Conservation (phyloP, 2,113 vertebrate species). For the Cephalopterus ornatus region DNA sequence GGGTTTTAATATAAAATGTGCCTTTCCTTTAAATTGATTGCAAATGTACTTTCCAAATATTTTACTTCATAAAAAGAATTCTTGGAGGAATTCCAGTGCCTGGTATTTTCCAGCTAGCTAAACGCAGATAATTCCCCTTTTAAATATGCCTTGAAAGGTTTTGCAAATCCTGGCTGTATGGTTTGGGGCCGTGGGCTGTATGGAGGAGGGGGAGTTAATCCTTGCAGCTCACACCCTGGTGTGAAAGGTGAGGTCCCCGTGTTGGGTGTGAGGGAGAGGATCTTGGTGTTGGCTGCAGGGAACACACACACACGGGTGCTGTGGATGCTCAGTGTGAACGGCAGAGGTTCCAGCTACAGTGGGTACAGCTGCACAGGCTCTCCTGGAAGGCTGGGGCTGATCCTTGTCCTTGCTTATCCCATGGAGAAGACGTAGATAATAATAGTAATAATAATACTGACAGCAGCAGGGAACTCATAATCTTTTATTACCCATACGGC, state of each 20-base stretch:
- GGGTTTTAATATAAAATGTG: slow-evolving; percentile 55
- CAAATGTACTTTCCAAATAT: slow-evolving; percentile 67
- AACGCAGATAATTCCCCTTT: slow-evolving; percentile 39
- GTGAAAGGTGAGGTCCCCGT: not conserved
- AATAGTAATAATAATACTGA: fast-evolving
- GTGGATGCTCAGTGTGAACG: fast-evolving
- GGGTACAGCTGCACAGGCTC: fast-evolving
- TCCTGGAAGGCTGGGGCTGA: not conserved
- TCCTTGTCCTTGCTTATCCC: not conserved
- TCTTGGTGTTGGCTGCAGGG: not conserved
- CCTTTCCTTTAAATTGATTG: slow-evolving; percentile 63
- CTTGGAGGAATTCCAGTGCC: slow-evolving; percentile 47
- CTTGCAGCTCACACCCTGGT: fast-evolving
- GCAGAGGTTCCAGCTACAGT: not conserved
- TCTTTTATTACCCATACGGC: fast-evolving
- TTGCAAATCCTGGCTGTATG: not conserved
- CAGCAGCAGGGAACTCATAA: not conserved
- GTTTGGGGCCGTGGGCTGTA: not conserved
- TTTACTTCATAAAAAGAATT: slow-evolving; percentile 52
- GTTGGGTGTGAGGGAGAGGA: not conserved
- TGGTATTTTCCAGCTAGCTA: slow-evolving; percentile 53
- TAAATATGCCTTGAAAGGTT: not conserved
- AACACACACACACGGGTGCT: fast-evolving
- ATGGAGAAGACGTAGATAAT: not conserved
- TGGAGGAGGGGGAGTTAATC: not conserved